These are phyloP conservation scores for Zygothrica quintamaculata DNA, from an alignment of 2,888 invertebrate genomes.

Conservation along the genomic window DNA sequence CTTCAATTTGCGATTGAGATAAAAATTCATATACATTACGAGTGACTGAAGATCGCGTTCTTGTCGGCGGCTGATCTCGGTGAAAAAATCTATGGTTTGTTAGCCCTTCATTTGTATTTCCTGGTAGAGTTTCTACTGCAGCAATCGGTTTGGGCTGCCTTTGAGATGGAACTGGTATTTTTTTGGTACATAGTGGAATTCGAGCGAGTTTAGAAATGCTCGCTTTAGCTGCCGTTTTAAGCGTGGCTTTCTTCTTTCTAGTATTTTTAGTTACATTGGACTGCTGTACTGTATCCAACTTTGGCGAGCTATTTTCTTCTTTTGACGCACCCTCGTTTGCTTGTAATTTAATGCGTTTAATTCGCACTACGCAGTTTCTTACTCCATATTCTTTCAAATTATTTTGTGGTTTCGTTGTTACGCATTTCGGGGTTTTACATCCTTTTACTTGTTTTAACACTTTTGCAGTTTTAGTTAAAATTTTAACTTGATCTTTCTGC, in stretches of 20 bases:
- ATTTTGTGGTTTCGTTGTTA: neutral
- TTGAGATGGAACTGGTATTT: too few relatives aligned
- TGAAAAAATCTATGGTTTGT: conserved; percentile 54
- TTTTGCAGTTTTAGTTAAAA: neutral
- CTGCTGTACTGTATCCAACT: neutral
- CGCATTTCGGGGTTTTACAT: neutral
- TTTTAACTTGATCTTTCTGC: neutral
- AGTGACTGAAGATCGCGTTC: conserved; percentile 51
- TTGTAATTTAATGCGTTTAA: conserved; percentile 36
- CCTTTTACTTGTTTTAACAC: too few relatives aligned
- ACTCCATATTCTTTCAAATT: neutral
- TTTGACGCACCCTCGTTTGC: neutral
- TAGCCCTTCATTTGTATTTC: too few relatives aligned
- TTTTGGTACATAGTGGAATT: conserved; percentile 51
- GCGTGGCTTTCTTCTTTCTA: too few relatives aligned
- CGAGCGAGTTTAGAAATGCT: conserved; percentile 43
- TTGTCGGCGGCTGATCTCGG: conserved; percentile 39
- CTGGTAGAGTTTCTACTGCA: too few relatives aligned
- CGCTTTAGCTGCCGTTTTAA: neutral
- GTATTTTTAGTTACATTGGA: neutral
- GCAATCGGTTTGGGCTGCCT: too few relatives aligned
- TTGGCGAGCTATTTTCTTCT: neutral
- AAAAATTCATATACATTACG: conserved; percentile 80
- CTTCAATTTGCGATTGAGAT: conserved; percentile 78
- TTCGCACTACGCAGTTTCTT: conserved; percentile 43